Percentiles rank a stretch among this genome's conserved stretches.
phyloP scores from a whole-genome alignment of 2,113 vertebrate genomes.

The Steatornis caripensis region DNA sequence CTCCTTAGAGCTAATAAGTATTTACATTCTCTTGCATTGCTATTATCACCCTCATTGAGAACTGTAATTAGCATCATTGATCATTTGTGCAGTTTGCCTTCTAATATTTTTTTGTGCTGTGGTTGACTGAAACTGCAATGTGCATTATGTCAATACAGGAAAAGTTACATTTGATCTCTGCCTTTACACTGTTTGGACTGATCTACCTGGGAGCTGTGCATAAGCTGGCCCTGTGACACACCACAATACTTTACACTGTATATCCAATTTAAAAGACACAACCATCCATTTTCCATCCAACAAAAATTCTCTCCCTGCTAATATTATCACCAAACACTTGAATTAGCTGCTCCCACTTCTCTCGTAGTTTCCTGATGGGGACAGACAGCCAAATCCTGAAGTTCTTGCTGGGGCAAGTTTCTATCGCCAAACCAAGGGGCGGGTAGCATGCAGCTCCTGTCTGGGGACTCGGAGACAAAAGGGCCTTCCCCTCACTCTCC shows the following conservation, averaged over 20 bases:
- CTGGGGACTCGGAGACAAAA: background rate
- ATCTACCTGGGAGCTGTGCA: background rate
- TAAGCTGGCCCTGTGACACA: background rate
- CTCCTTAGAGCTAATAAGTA: conserved; percentile 23
- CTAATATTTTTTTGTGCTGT: background rate
- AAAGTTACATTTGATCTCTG: background rate
- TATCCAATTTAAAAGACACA: background rate
- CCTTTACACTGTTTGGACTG: background rate
- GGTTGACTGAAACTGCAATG: background rate
- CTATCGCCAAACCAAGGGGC: background rate
- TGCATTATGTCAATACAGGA: background rate
- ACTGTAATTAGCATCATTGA: conserved; percentile 27
- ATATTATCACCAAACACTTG: background rate
- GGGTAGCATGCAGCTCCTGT: background rate
- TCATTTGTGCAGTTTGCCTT: background rate
- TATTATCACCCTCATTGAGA: conserved; percentile 17
- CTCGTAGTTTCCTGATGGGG: background rate
- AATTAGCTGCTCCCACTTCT: background rate
- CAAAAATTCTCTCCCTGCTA: background rate
- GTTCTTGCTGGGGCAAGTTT: background rate
- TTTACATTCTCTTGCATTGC: conserved; percentile 26
- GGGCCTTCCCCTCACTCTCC: background rate
- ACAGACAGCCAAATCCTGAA: background rate
- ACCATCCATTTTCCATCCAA: background rate
- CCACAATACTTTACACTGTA: background rate